Base-by-base conservation (phyloP, 2,797 vertebrate species). In the Trachops cirrhosus region DNA sequence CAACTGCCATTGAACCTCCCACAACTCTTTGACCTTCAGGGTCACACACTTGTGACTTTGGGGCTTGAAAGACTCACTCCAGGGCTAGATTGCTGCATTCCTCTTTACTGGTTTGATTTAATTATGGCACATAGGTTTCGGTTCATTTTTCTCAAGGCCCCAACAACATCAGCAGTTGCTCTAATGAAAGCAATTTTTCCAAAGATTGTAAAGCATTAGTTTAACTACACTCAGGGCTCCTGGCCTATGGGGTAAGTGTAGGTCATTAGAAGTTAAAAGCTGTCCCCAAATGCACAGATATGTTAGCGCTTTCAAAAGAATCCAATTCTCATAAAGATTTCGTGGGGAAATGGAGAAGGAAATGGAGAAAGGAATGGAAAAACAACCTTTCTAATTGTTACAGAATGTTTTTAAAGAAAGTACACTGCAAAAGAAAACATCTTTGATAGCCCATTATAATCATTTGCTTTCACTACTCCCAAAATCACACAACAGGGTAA, bases 141-240 rank as follows among this genome's bases (percentile, higher is more conserved):
- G 37, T 70, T 74, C 62, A 24, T 52, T 73, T 95, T 78, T 87
- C 68, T 92, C 88, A 91, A 80, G 71, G 75, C 68, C 82, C 26
- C 70, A 93, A 74, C 41, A n/a, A 83, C 50, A 83, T 57, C 15
- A 78, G 48, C 82, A 32, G 48, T 83, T 59, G 44, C 83, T 75
- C 70, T 93, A 94, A 83, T 79, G 64, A 95, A 89, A 91, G 70
- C 86, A 79, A 78, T 93, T 89, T 50, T 86, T 89, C 50, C 68
- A 32, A 89, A 94, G 74, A 71, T 86, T 57, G 68, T 37, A 57
- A 82, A 88, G 52, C 52, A 84, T 37, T 48, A 79, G 52, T 50
- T 80, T 64, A 67, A 34, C 94, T 86, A 37, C 15, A 80, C 50
- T 48, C 70, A 6, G 0, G 59, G 80, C 71, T 78, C 91, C 91